Evolutionary conservation across 1,140 invertebrate species (phyloP), one percentile per base, ranked within the genome.

Genomic region (Brachionus sp.): DNA sequence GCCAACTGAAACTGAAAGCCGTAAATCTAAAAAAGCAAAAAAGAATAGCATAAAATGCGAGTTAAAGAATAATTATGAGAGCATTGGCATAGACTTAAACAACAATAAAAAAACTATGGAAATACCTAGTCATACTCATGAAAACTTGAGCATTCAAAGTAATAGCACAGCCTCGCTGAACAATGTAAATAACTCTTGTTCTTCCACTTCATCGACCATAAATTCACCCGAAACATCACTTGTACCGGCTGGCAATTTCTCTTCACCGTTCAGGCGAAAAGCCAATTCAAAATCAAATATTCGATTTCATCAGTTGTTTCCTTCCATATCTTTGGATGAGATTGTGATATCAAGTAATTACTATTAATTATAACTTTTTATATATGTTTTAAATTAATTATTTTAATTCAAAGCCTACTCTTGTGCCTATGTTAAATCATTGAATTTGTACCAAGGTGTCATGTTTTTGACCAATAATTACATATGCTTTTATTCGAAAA

Each of bases 281-380:
- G n/a, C 16, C 6, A 80, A 13, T 13, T 66, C 77, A 7, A 80
- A 80, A 44, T 66, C 62, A 33, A 80, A 80, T 29, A 29, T 42
- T 44, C 57, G 39, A 80, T 80, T 80, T 80, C 77, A 80, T n/a
- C 77, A 80, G 37, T 66, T 80, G 50, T 80, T 80, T 64, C 77
- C 77, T 19, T 80, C 50, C 6, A 44, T 80, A n/a, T 44, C 77
- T 37, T 25, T 62, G 16, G 77, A 80, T 6, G 77, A 80, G 42
- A 12, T 62, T 62, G 77, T 70, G 6, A 19, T 70, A 37, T 13
- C 66, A 37, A 70, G 66, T 70, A 70, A 16, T 66, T 66, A 35
- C 29, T 2, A 46, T 46, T 46, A 5, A 46, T 10, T 46, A 9
- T 66, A 3, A 23, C 6, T 6, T 23, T 39, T 19, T 39, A 16